These are phyloP conservation scores for Harlomillsia oculata DNA, from an alignment of 1,140 invertebrate species.

Conservation along the genomic window DNA sequence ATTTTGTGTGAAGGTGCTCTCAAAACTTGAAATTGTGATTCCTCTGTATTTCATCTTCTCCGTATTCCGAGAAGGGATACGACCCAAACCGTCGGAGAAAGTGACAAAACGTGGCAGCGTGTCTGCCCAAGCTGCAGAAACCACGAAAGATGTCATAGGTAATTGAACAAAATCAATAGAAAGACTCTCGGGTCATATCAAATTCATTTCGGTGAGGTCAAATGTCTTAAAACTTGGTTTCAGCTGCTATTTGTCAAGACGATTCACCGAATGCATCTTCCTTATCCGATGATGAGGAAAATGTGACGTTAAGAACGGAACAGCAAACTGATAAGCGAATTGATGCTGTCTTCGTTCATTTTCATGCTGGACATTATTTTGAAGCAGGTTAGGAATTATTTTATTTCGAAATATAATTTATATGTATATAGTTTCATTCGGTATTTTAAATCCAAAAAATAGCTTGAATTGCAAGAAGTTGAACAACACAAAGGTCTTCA, in stretches of 20 bases:
- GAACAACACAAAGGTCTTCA: conserved; percentile 71
- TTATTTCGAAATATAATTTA: not conserved
- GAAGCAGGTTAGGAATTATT: conserved; percentile 61
- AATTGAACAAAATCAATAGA: not conserved
- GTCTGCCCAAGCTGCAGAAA: conserved; percentile 13
- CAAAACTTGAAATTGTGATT: conserved; percentile 77
- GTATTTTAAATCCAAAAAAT: not conserved
- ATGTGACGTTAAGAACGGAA: conserved; percentile 34
- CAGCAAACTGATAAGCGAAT: conserved; percentile 45
- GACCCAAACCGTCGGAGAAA: conserved; percentile 30
- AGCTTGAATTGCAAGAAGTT: conserved; percentile 90
- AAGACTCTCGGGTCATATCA: not conserved
- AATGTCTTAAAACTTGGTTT: no score
- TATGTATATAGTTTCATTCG: not conserved
- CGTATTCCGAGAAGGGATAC: conserved; percentile 71
- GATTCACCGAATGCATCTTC: conserved; percentile 58
- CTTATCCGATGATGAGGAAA: conserved; percentile 57
- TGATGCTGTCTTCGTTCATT: conserved; percentile 84
- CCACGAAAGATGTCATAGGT: conserved; percentile 24
- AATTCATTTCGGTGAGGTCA: no score
- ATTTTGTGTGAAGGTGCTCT: conserved; percentile 55
- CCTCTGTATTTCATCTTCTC: conserved; percentile 73
- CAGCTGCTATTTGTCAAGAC: conserved; percentile 46
- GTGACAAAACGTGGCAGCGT: conserved; percentile 30
- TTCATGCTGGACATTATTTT: conserved; percentile 91